Evolutionary conservation across 92 coral and sea anemone species (phyloP).

Genomic region (Zoanthus sansibaricus): DNA sequence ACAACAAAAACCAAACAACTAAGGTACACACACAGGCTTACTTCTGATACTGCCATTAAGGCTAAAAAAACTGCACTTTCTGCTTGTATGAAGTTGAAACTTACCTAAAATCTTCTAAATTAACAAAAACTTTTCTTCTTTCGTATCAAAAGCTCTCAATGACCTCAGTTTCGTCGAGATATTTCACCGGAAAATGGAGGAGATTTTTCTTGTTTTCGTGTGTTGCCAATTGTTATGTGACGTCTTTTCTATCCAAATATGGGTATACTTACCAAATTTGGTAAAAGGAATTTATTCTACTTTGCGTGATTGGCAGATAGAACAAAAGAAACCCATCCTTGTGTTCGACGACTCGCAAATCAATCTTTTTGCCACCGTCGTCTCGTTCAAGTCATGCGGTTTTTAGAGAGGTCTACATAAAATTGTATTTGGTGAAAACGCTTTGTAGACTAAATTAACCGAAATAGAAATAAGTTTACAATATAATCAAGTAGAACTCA

Average conservation of each 20-base stretch:
- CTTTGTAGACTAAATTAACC: not conserved
- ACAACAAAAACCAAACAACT: constrained; percentile 95
- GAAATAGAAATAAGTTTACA: not conserved
- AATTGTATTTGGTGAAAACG: not conserved
- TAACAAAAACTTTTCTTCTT: not conserved
- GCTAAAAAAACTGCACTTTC: not conserved
- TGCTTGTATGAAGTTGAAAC: not conserved
- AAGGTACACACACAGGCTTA: constrained; percentile 2
- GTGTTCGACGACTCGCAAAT: constrained; percentile 18
- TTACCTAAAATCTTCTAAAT: not conserved
- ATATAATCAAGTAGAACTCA: not conserved
- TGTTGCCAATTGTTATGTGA: constrained; percentile 75
- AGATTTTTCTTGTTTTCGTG: constrained; percentile 83
- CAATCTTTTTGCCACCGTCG: not conserved
- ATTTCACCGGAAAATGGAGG: constrained; percentile 88
- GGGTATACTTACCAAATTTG: not conserved
- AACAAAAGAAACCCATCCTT: constrained; percentile 73
- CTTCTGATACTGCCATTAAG: not conserved
- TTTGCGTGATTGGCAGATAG: constrained; percentile 71
- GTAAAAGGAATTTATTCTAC: not conserved
- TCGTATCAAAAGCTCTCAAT: not conserved
- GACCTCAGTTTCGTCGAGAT: not conserved
- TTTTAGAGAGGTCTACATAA: not conserved
- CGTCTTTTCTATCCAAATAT: constrained; percentile 79
- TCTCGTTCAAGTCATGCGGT: constrained; percentile 8